Evolutionary conservation across 2,888 invertebrate species (phyloP).

Genomic region (Heliconius charithonia): DNA sequence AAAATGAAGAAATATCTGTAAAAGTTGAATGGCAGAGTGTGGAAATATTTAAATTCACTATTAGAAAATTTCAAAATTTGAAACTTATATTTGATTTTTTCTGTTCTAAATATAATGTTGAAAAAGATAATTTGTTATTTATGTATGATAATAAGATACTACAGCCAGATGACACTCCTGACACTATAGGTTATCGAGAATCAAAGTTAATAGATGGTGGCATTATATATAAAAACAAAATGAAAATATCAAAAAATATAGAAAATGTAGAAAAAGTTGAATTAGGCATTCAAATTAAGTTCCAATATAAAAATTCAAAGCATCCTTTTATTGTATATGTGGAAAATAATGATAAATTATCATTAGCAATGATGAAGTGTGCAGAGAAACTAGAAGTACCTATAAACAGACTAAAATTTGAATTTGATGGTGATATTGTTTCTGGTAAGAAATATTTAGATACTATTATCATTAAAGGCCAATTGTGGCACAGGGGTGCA

Average conservation of each 20-base stretch:
- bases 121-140: constrained; percentile 65
- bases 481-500: too few species aligned
- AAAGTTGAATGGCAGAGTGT: constrained; percentile 77
- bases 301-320: constrained; percentile 74
- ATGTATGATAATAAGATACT: constrained; percentile 70
- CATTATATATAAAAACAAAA: constrained; percentile 61
- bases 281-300: constrained; percentile 68
- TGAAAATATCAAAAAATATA: constrained; percentile 49
- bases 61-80: constrained; percentile 72
- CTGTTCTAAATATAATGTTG: constrained; percentile 62
- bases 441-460: constrained; percentile 54
- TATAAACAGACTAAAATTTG: constrained; percentile 71
- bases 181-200: constrained; percentile 69
- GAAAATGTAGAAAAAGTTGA: constrained; percentile 29
- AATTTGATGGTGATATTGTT: constrained; percentile 82
- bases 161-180: constrained; percentile 71
- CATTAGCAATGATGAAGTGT: constrained; percentile 72
- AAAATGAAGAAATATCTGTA: constrained; percentile 74
- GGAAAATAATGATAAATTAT: constrained; percentile 63
- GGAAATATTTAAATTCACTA: constrained; percentile 69
- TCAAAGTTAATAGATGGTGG: constrained; percentile 79
- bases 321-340: constrained; percentile 65
- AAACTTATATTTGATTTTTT: constrained; percentile 72
- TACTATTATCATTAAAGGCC: neutral
- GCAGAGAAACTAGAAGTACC: constrained; percentile 73